A percentile compares a stretch with the other conserved stretches of the same genome.
phyloP scores from a whole-genome alignment of 2,888 invertebrate species.

The Cerastis leucographa region DNA sequence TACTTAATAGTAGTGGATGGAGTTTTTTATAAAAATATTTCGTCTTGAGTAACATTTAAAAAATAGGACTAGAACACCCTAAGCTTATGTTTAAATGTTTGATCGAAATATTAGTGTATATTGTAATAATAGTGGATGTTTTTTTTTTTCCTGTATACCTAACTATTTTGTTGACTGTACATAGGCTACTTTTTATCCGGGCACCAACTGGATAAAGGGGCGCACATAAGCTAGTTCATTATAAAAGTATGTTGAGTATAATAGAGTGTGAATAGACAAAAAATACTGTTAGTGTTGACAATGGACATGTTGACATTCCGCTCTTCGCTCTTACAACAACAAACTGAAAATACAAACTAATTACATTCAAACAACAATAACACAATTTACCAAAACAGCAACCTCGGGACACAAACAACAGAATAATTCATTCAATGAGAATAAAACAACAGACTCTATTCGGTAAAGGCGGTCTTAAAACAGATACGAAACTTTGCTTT shows the following conservation, averaged over 20 bases:
- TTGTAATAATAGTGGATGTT: too few relatives aligned
- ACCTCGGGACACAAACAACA: slow-evolving; percentile 51
- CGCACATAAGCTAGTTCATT: neutral
- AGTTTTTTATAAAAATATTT: too few relatives aligned
- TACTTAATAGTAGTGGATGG: too few relatives aligned
- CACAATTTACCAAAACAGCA: slow-evolving; percentile 55
- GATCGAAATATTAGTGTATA: too few relatives aligned
- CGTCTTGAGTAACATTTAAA: too few relatives aligned
- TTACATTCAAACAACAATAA: slow-evolving; percentile 37
- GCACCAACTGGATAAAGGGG: neutral
- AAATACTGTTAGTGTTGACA: neutral
- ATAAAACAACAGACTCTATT: slow-evolving; percentile 66
- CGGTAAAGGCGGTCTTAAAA: slow-evolving; percentile 63
- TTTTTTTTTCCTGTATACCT: too few relatives aligned
- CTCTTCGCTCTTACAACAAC: neutral
- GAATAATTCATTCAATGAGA: slow-evolving; percentile 67
- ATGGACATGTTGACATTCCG: neutral
- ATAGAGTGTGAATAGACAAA: neutral
- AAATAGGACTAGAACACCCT: too few relatives aligned
- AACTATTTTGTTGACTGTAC: too few relatives aligned
- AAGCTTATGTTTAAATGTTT: too few relatives aligned
- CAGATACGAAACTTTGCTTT: slow-evolving; percentile 72
- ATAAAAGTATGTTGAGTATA: neutral
- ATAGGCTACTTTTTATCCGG: neutral
- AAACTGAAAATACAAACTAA: slow-evolving; percentile 32